phyloP scores from a whole-genome alignment of 2,888 invertebrate species.

The Xanthorhoe spadicearia region DNA sequence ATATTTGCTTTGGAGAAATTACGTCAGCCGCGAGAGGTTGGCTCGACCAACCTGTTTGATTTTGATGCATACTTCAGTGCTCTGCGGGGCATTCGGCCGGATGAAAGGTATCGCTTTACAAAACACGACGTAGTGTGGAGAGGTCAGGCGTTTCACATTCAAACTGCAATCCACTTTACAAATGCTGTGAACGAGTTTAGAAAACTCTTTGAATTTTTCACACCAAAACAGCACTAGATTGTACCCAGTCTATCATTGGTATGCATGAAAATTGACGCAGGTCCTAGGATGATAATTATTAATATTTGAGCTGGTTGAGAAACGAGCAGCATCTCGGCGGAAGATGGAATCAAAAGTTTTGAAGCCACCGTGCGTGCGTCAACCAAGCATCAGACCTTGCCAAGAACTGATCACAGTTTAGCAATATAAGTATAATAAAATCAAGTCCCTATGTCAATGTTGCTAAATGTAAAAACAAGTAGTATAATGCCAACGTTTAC shows the following conservation, averaged over 20 bases:
- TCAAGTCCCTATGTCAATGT: too few relatives aligned
- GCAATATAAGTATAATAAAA: too few relatives aligned
- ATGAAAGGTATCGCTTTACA: conserved; percentile 56
- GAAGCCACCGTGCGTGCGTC: background rate
- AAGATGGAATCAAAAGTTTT: background rate
- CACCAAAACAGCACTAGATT: background rate
- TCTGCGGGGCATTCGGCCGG: conserved; percentile 54
- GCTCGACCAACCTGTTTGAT: conserved; percentile 76
- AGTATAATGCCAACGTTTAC: background rate
- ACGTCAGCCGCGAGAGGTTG: conserved; percentile 67
- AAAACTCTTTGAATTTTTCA: background rate
- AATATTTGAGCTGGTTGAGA: background rate
- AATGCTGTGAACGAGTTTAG: background rate
- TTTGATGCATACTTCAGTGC: conserved; percentile 81
- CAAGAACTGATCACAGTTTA: background rate
- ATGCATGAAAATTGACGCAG: background rate
- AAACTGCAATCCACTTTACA: conserved; percentile 16
- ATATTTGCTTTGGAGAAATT: conserved; percentile 81
- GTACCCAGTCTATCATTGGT: background rate
- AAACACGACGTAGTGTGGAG: conserved; percentile 26
- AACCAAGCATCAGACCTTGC: background rate
- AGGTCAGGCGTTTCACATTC: conserved; percentile 35
- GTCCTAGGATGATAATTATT: background rate
- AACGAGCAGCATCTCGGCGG: too few relatives aligned
- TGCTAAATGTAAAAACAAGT: too few relatives aligned